phyloP scores from a whole-genome alignment of 2,113 vertebrate species.

The Atherinomorus stipes region DNA sequence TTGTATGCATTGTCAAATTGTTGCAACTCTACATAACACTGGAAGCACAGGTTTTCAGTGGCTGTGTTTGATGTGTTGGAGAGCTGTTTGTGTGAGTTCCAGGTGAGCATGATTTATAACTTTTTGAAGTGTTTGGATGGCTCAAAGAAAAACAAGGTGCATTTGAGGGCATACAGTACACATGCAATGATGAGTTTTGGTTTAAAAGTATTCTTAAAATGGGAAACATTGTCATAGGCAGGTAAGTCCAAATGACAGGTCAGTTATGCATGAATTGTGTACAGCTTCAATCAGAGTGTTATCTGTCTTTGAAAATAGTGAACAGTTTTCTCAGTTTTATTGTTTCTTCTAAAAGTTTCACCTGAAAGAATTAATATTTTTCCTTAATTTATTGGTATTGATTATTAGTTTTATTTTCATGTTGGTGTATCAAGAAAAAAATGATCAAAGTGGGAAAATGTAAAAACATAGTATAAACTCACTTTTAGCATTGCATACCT shows the following conservation, averaged over 20 bases:
- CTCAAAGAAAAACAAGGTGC: conserved; percentile 14
- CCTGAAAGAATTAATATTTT: no score
- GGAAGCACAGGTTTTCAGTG: conserved; percentile 75
- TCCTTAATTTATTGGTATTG: no score
- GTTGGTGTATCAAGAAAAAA: no score
- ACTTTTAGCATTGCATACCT: no score
- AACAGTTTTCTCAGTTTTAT: no score
- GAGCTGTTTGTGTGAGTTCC: conserved; percentile 61
- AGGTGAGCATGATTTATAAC: conserved; percentile 27
- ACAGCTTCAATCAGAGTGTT: neutral
- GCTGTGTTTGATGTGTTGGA: conserved; percentile 49
- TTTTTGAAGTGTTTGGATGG: conserved; percentile 14
- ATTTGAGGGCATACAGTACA: neutral
- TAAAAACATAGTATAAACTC: no score
- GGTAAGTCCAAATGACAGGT: neutral
- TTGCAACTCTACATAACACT: conserved; percentile 60
- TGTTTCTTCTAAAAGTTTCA: no score
- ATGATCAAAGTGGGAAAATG: no score
- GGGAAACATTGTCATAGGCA: neutral
- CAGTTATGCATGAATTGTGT: neutral
- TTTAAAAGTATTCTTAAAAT: neutral
- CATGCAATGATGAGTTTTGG: neutral
- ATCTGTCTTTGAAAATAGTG: no score
- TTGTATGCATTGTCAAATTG: conserved; percentile 14
- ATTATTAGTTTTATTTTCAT: no score